Evolutionary conservation across 2,797 vertebrate species (phyloP).

Genomic region (Pampus argenteus): DNA sequence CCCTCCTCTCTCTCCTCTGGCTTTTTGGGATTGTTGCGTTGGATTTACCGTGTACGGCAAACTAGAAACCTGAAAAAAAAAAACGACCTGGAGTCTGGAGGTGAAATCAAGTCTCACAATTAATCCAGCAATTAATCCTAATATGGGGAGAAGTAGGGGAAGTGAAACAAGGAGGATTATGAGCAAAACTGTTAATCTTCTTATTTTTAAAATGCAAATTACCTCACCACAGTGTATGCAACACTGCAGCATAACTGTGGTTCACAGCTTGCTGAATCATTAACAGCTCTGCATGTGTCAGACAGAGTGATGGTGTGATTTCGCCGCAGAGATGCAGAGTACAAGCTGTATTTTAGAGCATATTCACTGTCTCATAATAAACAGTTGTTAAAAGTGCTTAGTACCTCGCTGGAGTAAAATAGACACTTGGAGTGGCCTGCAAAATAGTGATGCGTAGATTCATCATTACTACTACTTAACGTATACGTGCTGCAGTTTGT

Average conservation of each 20-base stretch:
- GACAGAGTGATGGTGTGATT: conserved; percentile 50
- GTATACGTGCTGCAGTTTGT: not conserved
- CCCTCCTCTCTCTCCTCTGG: conserved; percentile 5
- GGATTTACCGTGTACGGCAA: conserved; percentile 57
- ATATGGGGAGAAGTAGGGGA: conserved; percentile 22
- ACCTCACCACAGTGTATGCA: conserved; percentile 43
- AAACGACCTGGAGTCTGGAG: conserved; percentile 50
- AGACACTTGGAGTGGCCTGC: not conserved
- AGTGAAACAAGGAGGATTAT: conserved; percentile 20
- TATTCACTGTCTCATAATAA: conserved; percentile 1
- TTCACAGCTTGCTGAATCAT: conserved; percentile 69
- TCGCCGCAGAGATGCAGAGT: conserved; percentile 38
- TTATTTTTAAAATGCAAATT: conserved; percentile 52
- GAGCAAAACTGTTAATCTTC: conserved; percentile 38
- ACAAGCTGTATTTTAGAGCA: conserved; percentile 16
- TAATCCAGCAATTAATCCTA: conserved; percentile 26
- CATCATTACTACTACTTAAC: not conserved
- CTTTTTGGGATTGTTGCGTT: not conserved
- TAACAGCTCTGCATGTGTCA: conserved; percentile 65
- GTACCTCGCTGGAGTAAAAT: not conserved
- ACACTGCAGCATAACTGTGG: conserved; percentile 46
- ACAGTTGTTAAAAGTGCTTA: not conserved
- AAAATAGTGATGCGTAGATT: not conserved
- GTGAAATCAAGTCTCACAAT: conserved; percentile 48
- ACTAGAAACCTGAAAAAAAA: conserved; percentile 57